Evolutionary conservation across 2,113 vertebrate genomes (phyloP).

Genomic region (Camelus bactrianus): DNA sequence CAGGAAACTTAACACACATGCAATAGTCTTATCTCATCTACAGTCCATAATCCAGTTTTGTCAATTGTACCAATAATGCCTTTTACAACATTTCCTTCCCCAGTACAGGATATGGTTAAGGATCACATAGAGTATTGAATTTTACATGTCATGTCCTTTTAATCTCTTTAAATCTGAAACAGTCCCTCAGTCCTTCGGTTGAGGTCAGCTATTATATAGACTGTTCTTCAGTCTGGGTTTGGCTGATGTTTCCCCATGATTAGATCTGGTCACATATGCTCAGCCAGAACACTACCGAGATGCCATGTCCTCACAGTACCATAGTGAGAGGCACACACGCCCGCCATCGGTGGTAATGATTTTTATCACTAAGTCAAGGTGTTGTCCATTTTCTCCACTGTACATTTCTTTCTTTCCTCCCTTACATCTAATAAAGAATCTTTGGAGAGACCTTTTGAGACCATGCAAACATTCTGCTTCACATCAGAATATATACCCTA

Average conservation of each 20-base stretch:
- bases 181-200: not conserved
- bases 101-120: not conserved
- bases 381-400: not conserved
- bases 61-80: not conserved
- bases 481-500: not conserved
- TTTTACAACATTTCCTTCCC: slow-evolving; percentile 13
- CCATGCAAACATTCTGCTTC: not conserved
- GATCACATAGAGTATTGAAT: not conserved
- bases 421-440: not conserved
- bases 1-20: slow-evolving; percentile 14
- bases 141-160: not conserved
- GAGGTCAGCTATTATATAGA: not conserved
- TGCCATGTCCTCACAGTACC: not conserved
- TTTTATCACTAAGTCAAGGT: not conserved
- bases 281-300: not conserved
- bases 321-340: not conserved
- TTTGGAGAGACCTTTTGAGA: not conserved
- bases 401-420: not conserved
- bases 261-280: not conserved
- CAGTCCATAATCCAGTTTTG: not conserved
- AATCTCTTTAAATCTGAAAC: slow-evolving; percentile 54
- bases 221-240: not conserved
- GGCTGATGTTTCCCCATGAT: not conserved
- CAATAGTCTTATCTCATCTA: slow-evolving; percentile 22
- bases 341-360: not conserved